phyloP scores from a whole-genome alignment of 2,797 vertebrate species.

The Typhlichthys subterraneus region DNA sequence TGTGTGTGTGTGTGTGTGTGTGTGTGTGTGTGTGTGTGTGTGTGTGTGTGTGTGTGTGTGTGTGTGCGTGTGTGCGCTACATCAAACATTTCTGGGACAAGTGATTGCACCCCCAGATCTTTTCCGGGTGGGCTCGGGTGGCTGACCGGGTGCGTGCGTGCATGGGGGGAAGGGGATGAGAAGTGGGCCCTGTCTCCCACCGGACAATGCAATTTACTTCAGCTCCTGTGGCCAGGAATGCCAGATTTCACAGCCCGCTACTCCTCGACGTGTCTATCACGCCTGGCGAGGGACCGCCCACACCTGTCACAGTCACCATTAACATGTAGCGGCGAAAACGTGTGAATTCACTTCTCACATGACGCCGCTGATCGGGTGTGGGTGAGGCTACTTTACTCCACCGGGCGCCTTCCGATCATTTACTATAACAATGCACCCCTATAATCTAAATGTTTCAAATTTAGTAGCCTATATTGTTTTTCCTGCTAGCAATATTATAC shows the following conservation, averaged over 20 bases:
- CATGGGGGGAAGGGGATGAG: constrained; percentile 37
- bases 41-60: too few species aligned
- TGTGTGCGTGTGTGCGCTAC: constrained; percentile 39
- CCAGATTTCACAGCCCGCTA: constrained; percentile 93
- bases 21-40: too few species aligned
- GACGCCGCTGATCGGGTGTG: too few species aligned
- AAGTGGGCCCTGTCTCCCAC: constrained; percentile 84
- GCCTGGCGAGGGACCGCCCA: constrained; percentile 60
- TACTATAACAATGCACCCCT: too few species aligned
- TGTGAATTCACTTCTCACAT: too few species aligned
- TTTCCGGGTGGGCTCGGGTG: constrained; percentile 69
- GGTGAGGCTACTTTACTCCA: too few species aligned
- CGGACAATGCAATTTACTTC: constrained; percentile 96
- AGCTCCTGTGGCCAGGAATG: constrained; percentile 97
- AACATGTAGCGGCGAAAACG: too few species aligned
- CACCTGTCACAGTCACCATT: constrained; percentile 26
- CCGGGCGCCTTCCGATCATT: too few species aligned
- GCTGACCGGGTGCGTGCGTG: constrained; percentile 6
- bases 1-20: too few species aligned
- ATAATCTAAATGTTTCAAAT: too few species aligned
- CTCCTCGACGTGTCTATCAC: constrained; percentile 82
- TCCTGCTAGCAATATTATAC: too few species aligned
- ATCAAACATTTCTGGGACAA: constrained; percentile 87
- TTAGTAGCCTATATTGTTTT: too few species aligned
- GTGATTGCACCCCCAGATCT: constrained; percentile 92